phyloP scores from a whole-genome alignment of 2,113 vertebrate species.

The Misgurnus mizolepis region DNA sequence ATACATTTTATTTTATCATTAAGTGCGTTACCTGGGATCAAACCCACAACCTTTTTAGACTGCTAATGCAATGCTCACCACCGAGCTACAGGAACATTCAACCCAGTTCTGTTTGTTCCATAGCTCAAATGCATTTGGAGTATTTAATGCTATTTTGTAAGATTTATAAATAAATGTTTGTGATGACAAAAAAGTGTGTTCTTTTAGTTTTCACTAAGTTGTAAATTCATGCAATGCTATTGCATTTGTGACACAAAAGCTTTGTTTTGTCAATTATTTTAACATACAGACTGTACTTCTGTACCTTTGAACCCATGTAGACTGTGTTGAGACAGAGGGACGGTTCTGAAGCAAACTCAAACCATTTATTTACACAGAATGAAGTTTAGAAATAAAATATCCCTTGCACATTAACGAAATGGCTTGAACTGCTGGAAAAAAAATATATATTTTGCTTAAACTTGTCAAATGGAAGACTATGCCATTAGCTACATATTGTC shows the following conservation, averaged over 20 bases:
- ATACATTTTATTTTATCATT: too few species aligned
- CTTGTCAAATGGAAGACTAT: neutral
- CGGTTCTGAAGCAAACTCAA: neutral
- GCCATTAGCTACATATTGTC: too few species aligned
- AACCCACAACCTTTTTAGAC: too few species aligned
- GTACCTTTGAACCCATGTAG: neutral
- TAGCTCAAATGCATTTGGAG: too few species aligned
- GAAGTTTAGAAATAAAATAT: neutral
- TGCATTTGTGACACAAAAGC: neutral
- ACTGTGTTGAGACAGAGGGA: neutral
- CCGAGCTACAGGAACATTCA: too few species aligned
- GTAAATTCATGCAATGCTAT: too few species aligned
- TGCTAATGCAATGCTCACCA: too few species aligned
- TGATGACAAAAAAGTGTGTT: too few species aligned
- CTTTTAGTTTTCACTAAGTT: too few species aligned
- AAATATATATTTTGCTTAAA: neutral
- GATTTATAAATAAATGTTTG: neutral
- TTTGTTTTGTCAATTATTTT: neutral
- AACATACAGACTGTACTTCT: neutral
- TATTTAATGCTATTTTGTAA: too few species aligned
- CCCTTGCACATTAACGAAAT: neutral
- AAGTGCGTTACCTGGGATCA: too few species aligned
- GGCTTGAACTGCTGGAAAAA: neutral
- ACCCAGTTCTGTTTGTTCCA: too few species aligned
- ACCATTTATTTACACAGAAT: constrained; percentile 38